Conservation (phyloP, 2,113 vertebrate genomes). For the Verasper variegatus region DNA sequence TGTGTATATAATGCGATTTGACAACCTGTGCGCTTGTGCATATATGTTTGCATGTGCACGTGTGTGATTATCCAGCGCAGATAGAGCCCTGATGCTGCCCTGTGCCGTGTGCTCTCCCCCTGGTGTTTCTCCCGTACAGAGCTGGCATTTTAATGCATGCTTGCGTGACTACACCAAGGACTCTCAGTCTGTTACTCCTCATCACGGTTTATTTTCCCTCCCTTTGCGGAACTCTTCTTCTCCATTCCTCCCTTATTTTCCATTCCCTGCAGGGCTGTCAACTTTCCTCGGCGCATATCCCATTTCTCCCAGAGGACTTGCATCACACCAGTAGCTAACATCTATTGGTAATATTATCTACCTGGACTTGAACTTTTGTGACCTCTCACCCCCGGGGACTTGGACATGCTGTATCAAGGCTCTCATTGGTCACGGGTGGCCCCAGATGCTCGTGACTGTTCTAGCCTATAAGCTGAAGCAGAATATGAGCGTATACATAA, state of each 20-base stretch:
- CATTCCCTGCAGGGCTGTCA: conserved; percentile 27
- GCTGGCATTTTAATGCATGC: conserved; percentile 60
- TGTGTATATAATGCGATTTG: conserved; percentile 31
- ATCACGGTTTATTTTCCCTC: conserved; percentile 14
- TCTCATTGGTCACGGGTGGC: conserved; percentile 38
- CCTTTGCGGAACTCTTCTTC: neutral
- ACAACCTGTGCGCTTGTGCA: conserved; percentile 37
- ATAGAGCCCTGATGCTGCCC: conserved; percentile 6
- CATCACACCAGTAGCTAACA: conserved; percentile 34
- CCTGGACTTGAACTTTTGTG: conserved; percentile 41
- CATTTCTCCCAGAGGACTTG: conserved; percentile 33
- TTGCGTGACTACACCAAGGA: conserved; percentile 50
- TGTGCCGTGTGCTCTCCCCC: conserved; percentile 33
- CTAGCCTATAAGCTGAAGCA: conserved; percentile 28
- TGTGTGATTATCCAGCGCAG: conserved; percentile 40
- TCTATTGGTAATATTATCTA: conserved; percentile 51
- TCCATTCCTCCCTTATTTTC: conserved; percentile 12
- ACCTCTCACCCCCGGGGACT: conserved; percentile 42
- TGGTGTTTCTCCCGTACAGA: conserved; percentile 50
- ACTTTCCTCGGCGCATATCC: neutral
- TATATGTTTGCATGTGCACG: conserved; percentile 29
- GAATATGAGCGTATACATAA: conserved; percentile 56
- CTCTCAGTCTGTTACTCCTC: conserved; percentile 27
- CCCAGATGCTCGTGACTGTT: conserved; percentile 50
- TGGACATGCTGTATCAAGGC: conserved; percentile 13